Conservation (phyloP, 2,888 invertebrate genomes). For the Escarpia spicata region DNA sequence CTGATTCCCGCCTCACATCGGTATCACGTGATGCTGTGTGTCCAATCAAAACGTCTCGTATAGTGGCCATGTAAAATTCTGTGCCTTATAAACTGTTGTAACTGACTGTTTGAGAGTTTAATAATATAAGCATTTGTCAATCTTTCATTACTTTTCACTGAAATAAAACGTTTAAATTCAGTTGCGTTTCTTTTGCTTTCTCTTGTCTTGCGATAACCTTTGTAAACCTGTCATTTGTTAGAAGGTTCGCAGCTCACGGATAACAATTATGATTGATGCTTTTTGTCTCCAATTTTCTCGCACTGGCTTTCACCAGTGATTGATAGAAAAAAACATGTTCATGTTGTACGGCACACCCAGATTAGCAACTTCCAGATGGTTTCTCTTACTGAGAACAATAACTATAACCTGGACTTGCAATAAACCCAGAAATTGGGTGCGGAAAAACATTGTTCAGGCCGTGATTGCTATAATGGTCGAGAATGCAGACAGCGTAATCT, state of each 20-base stretch:
- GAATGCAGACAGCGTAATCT: background rate
- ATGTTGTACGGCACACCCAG: background rate
- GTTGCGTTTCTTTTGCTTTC: background rate
- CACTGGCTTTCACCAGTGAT: background rate
- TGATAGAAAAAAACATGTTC: background rate
- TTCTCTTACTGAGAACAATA: background rate
- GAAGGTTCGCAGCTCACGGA: background rate
- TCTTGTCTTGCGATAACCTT: background rate
- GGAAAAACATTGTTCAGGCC: background rate
- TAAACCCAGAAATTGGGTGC: background rate
- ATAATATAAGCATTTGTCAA: constrained; percentile 13
- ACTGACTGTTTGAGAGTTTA: constrained; percentile 10
- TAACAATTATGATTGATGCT: background rate
- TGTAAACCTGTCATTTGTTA: background rate
- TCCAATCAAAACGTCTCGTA: constrained; percentile 3
- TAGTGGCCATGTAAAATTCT: constrained; percentile 11
- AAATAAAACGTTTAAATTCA: constrained; percentile 13
- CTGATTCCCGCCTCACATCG: background rate
- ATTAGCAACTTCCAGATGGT: background rate
- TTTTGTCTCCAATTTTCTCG: background rate
- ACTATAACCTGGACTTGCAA: background rate
- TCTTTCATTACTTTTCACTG: constrained; percentile 16
- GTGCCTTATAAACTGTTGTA: constrained; percentile 16
- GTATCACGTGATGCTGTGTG: background rate
- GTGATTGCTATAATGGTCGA: background rate